Conservation (phyloP, 2,113 vertebrate species). For the Varanus salvator region DNA sequence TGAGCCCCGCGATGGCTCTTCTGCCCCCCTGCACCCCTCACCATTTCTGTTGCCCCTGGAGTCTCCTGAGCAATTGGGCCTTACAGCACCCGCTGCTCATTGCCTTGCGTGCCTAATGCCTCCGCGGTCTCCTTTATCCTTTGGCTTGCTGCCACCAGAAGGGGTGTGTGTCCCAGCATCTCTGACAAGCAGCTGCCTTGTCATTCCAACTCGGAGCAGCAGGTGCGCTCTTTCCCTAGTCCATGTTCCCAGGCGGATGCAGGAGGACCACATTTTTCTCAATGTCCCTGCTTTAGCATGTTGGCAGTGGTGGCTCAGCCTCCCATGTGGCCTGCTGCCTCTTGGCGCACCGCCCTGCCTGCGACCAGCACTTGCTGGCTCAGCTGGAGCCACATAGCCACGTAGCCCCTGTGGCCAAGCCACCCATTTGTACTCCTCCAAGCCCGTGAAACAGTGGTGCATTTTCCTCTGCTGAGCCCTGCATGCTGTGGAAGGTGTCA, state of each 20-base stretch:
- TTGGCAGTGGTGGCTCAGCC: background rate
- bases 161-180: conserved; percentile 16
- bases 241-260: background rate
- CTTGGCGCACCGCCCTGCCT: background rate
- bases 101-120: conserved; percentile 21
- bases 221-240: background rate
- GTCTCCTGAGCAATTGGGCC: background rate
- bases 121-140: background rate
- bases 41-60: background rate
- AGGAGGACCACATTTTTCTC: background rate
- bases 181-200: conserved; percentile 32
- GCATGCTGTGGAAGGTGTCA: background rate
- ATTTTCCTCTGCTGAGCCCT: background rate
- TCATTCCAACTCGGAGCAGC: background rate
- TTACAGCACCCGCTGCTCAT: background rate
- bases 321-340: background rate
- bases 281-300: background rate
- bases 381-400: background rate
- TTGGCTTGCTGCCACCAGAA: background rate
- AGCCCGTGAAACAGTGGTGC: background rate
- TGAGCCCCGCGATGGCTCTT: background rate
- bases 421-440: conserved; percentile 32
- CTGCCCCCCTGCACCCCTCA: background rate
- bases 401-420: background rate
- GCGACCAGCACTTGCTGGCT: background rate